These are phyloP conservation scores for Megamerina dolium DNA, from an alignment of 2,888 invertebrate genomes.

Conservation along the genomic window DNA sequence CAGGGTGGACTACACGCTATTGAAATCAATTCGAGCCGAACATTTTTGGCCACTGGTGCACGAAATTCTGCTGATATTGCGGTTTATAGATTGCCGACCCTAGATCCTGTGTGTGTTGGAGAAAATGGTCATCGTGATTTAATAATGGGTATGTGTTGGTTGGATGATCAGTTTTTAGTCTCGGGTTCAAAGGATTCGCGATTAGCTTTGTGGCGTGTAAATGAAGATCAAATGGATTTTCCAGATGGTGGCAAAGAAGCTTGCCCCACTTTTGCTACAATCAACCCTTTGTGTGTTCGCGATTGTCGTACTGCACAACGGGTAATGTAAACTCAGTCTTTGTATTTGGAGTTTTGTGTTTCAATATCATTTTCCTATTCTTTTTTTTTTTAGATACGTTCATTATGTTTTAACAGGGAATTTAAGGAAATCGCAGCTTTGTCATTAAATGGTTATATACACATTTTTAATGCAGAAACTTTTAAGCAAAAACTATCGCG, in stretches of 20 bases:
- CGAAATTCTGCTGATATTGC: conserved; percentile 89
- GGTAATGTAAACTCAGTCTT: conserved; percentile 30
- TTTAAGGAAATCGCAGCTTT: conserved; percentile 85
- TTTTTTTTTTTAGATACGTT: conserved; percentile 58
- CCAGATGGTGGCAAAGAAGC: conserved; percentile 45
- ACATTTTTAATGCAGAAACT: conserved; percentile 85
- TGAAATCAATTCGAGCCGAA: conserved; percentile 87
- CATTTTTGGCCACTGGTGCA: conserved; percentile 85
- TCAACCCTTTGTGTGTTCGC: conserved; percentile 65
- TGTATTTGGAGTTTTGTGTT: neutral
- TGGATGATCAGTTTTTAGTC: conserved; percentile 92
- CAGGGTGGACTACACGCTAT: conserved; percentile 91
- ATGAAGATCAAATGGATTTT: conserved; percentile 47
- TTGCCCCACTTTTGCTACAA: conserved; percentile 52
- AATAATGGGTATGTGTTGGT: conserved; percentile 86
- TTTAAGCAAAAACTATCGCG: conserved; percentile 82
- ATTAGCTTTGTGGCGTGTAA: conserved; percentile 84
- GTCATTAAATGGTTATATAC: conserved; percentile 88
- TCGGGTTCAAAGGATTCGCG: conserved; percentile 89
- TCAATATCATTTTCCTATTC: conserved; percentile 4
- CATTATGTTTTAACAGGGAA: conserved; percentile 78
- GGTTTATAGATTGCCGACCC: conserved; percentile 78
- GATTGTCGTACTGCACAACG: conserved; percentile 73
- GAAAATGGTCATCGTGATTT: conserved; percentile 86
- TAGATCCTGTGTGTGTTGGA: conserved; percentile 91